Percentiles rank a stretch among this genome's conserved stretches.
Evolutionary conservation across 2,113 vertebrate species (phyloP).

Genomic region (Lasiurus borealis): DNA sequence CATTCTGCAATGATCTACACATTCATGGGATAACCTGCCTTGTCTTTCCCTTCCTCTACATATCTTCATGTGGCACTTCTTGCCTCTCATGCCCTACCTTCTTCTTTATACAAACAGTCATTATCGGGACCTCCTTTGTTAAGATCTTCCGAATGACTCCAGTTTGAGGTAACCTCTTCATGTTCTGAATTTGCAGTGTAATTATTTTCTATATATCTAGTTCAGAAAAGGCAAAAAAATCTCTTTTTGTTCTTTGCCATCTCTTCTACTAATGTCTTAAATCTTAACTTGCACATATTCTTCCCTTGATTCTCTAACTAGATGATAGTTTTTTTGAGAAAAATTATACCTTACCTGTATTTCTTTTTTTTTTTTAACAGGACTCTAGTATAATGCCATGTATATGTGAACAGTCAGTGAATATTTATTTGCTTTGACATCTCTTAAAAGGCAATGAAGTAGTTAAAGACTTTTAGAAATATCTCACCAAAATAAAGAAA

Average conservation of each 20-base stretch:
- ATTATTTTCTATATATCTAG: conserved; percentile 23
- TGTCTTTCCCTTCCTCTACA: too few relatives aligned
- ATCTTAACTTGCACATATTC: conserved; percentile 35
- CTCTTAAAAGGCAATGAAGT: conserved; percentile 14
- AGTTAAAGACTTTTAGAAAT: conserved; percentile 4
- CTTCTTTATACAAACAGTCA: background rate
- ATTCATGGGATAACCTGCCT: background rate
- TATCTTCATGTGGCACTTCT: rapidly evolving
- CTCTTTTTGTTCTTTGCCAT: background rate
- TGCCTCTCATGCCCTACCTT: background rate
- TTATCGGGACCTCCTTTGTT: background rate
- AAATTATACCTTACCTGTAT: background rate
- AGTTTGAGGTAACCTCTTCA: background rate
- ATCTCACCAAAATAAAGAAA: conserved; percentile 47
- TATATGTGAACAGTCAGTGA: background rate
- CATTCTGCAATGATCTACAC: background rate
- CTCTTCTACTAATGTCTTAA: background rate
- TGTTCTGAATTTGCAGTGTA: background rate
- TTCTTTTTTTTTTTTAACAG: background rate
- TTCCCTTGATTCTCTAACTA: background rate
- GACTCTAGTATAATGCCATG: background rate
- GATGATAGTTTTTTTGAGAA: background rate
- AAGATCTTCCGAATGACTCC: background rate
- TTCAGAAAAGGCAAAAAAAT: conserved; percentile 17
- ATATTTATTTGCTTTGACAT: background rate